These are phyloP conservation scores for Sussaba pulchella DNA, from an alignment of 2,888 invertebrate species.

Conservation along the genomic window DNA sequence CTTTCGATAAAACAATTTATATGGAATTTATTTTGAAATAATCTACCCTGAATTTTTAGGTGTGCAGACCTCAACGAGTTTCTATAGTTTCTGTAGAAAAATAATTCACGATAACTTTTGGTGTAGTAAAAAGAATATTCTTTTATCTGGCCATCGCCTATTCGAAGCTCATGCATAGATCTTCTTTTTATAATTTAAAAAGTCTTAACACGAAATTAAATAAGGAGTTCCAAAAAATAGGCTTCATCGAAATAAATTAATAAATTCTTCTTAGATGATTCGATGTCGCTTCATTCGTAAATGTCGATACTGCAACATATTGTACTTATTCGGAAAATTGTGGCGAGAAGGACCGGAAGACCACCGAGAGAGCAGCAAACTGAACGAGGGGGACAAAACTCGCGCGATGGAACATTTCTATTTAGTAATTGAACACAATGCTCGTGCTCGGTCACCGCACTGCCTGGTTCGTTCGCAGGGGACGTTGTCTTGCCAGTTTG, in stretches of 20 bases:
- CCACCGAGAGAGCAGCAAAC: neutral
- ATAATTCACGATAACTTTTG: neutral
- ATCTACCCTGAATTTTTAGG: no score
- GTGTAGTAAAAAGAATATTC: no score
- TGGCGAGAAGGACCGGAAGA: neutral
- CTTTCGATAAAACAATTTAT: no score
- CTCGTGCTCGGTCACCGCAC: slow-evolving; percentile 32
- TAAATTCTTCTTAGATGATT: neutral
- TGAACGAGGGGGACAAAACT: slow-evolving; percentile 21
- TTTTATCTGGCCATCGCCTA: neutral
- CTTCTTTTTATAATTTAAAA: no score
- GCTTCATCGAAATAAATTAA: no score
- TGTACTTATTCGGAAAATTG: neutral
- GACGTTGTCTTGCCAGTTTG: slow-evolving; percentile 26
- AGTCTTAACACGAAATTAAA: no score
- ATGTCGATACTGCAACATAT: neutral
- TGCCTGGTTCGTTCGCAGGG: slow-evolving; percentile 53
- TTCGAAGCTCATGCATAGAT: neutral
- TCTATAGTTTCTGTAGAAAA: no score
- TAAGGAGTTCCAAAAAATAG: no score
- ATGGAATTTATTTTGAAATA: no score
- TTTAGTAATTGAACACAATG: slow-evolving; percentile 70
- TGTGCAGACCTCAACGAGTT: no score
- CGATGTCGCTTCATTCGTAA: neutral
- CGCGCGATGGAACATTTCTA: slow-evolving; percentile 54